Evolutionary conservation across 2,113 vertebrate genomes (phyloP), one percentile per base, ranked within the genome.

Genomic region (Agelaius tricolor): DNA sequence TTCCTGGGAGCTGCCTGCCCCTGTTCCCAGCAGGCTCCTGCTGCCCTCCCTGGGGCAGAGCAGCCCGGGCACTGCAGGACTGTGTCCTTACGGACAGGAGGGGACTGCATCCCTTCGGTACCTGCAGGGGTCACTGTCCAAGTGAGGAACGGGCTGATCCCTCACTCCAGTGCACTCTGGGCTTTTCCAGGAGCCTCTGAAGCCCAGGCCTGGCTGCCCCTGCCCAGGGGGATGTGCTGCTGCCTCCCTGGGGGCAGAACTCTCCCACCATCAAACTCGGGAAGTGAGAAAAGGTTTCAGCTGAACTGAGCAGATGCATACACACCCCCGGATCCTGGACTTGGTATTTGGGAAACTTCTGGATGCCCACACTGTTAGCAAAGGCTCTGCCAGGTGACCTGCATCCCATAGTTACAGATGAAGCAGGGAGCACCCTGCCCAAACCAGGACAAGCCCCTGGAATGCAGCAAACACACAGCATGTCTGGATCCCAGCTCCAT

Each of bases 201-300:
- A 93, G 85, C 3, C 2, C 39, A 27, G 4, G 0, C 31, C 71
- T n/a, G 62, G 46, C 71, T 65, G 39, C 58, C 1, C 0, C 1
- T 80, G 82, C 46, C 68, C 33, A 3, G n/a, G 72, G 58, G 62
- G 62, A 23, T 13, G 12, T 7, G 7, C 49, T 49, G 74, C 58
- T 69, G 71, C 90, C 52, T 44, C 10, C 15, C 6, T 31, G 43
- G 33, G 41, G 15, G 49, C 37, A 62, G 19, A 57, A 22, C 57
- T 51, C 33, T 43, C 28, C 28, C 19, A 14, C 9, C 2, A 28
- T 68, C 35, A 6, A 41, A 65, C 23, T 22, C 17, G 16, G 35
- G 27, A 35, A 47, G 33, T 54, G 30, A 82, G 19, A 19, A 68
- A 68, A 9, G 22, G 18, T 66, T 80, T 54, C 59, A 76, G 28